These are phyloP conservation scores for Thelaira solivaga DNA, from an alignment of 2,888 invertebrate genomes.

Conservation along the genomic window DNA sequence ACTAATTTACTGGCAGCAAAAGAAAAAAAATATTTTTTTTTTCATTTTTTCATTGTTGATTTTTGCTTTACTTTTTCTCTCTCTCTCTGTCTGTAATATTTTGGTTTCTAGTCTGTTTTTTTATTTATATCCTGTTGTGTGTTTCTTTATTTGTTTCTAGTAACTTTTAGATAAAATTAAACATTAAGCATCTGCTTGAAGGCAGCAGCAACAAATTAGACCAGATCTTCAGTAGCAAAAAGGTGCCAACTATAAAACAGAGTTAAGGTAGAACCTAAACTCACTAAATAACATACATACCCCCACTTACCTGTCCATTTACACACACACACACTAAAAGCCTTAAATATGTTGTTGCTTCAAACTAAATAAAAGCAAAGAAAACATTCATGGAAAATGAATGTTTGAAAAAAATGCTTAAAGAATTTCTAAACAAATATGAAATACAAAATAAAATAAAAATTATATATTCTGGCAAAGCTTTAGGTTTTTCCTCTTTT, in stretches of 20 bases:
- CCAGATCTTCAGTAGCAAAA: constrained; percentile 29
- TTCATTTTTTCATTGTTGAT: too few relatives aligned
- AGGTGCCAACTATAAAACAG: constrained; percentile 17
- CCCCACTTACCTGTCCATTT: neutral
- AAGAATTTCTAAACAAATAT: constrained; percentile 44
- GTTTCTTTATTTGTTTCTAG: constrained; percentile 46
- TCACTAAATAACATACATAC: neutral
- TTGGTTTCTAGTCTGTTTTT: too few relatives aligned
- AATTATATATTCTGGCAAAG: constrained; percentile 47
- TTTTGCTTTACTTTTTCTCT: too few relatives aligned
- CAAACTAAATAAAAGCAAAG: constrained; percentile 18
- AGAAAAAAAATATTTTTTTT: too few relatives aligned
- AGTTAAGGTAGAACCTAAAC: constrained; percentile 8
- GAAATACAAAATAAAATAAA: constrained; percentile 9
- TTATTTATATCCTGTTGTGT: too few relatives aligned
- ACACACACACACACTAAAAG: neutral
- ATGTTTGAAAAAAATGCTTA: constrained; percentile 6
- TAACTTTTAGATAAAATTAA: constrained; percentile 68
- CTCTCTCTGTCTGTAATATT: too few relatives aligned
- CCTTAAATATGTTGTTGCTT: neutral
- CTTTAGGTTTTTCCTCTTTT: constrained; percentile 33
- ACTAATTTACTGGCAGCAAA: constrained; percentile 74
- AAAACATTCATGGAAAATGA: constrained; percentile 3
- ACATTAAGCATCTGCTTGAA: constrained; percentile 70
- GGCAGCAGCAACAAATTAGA: constrained; percentile 50